Evolutionary conservation across 2,888 invertebrate genomes (phyloP), one percentile per base, ranked within the genome.

Genomic region (Nomada ferruginata): DNA sequence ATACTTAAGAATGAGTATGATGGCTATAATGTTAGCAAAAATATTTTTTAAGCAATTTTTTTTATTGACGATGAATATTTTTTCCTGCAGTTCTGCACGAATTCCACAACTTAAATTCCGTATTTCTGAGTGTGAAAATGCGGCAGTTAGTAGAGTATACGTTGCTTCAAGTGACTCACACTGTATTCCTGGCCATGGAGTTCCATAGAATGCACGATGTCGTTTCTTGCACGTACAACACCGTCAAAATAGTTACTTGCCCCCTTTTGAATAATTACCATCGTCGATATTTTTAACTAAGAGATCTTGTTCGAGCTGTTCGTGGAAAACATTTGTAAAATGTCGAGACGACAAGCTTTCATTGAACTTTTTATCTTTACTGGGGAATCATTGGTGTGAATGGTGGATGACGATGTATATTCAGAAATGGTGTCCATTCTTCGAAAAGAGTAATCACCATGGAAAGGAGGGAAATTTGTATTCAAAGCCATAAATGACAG

Each of bases 191-290:
- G 59, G 53, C 36, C 76, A 59, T 29, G 70, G 63, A 59, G 72
- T 66, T 79, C 66, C 77, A 78, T 73, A 76, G 78, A 71, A 81
- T 73, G 36, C 61, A 55, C 47, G 70, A 78, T 72, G 80, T 76
- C 76, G 70, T 70, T 29, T 63, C 72, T 26, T 29, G 10, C 44
- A n/a, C 52, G 50, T 44, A 64, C 64, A 47, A 74, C 71, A 57
- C 23, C 73, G 84, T 78, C 78, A 70, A 84, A 84, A 85, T 84
- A 81, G 72, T 61, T 59, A 57, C 69, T 76, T 63, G 73, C 72
- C 60, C 66, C 71, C 66, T 44, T 59, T 60, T 78, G 78, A 82
- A 78, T 84, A 76, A 85, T 78, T 74, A 53, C 70, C 59, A 47
- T 76, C 69, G 57, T 0, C 53, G 53, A 36, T 73, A 81, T 82